These are phyloP conservation scores for Agrochola circellaris DNA, from an alignment of 2,888 invertebrate genomes.

Conservation along the genomic window DNA sequence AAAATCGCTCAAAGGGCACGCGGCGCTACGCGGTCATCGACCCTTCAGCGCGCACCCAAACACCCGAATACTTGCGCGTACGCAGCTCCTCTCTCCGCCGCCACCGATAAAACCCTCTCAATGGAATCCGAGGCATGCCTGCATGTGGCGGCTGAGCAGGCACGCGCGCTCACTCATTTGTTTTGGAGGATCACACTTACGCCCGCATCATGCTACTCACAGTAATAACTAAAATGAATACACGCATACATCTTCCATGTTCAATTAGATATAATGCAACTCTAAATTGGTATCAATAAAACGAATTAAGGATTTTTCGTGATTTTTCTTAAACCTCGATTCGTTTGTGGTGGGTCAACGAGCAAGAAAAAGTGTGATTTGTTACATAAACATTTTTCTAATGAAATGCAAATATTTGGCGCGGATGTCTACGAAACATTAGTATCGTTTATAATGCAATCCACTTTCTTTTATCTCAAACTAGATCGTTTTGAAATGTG, in stretches of 20 bases:
- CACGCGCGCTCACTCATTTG: slow-evolving; percentile 73
- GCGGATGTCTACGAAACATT: slow-evolving; percentile 27
- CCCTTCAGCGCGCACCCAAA: slow-evolving; percentile 77
- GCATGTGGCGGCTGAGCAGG: slow-evolving; percentile 71
- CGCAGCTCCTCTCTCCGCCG: slow-evolving; percentile 77
- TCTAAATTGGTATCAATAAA: slow-evolving; percentile 50
- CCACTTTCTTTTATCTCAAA: slow-evolving; percentile 39
- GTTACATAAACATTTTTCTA: slow-evolving; percentile 20
- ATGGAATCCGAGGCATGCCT: slow-evolving; percentile 80
- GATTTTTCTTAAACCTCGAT: slow-evolving; percentile 26
- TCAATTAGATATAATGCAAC: slow-evolving; percentile 40
- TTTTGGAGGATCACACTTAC: slow-evolving; percentile 66
- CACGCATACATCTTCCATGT: slow-evolving; percentile 44
- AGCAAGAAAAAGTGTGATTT: slow-evolving; percentile 3
- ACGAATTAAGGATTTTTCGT: slow-evolving; percentile 24
- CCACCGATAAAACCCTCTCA: slow-evolving; percentile 78
- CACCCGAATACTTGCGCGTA: slow-evolving; percentile 87
- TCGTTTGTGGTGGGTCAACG: background rate
- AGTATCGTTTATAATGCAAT: slow-evolving; percentile 30
- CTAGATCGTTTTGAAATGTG: slow-evolving; percentile 43
- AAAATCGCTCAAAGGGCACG: slow-evolving; percentile 78
- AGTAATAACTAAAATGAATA: slow-evolving; percentile 55
- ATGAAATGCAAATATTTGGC: slow-evolving; percentile 38
- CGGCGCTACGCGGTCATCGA: slow-evolving; percentile 80
- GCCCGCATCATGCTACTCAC: slow-evolving; percentile 60